Conservation (phyloP, 2,113 vertebrate species). For the Entelurus aequoreus region DNA sequence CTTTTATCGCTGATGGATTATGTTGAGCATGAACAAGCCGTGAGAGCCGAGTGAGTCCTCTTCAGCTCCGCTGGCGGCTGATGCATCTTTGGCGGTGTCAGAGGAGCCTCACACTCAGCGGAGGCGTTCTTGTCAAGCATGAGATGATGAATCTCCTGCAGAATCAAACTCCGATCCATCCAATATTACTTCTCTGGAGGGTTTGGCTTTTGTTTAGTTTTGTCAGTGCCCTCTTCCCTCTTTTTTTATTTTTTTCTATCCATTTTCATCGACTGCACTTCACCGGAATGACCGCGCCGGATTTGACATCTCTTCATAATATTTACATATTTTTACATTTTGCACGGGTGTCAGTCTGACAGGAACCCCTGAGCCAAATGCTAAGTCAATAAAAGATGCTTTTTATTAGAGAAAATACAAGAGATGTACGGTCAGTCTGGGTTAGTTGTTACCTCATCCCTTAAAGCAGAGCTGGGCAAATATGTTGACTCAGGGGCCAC, state of each 20-base stretch:
- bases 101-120: conserved; percentile 21
- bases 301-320: conserved; percentile 31
- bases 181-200: no score
- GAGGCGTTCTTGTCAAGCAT: conserved; percentile 24
- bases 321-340: conserved; percentile 56
- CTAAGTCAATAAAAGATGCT: conserved; percentile 21
- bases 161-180: no score
- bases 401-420: conserved; percentile 13
- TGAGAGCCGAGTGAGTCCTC: neutral
- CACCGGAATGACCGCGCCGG: conserved; percentile 16
- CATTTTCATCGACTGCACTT: conserved; percentile 8
- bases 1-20: no score
- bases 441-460: no score
- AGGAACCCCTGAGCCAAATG: conserved; percentile 19
- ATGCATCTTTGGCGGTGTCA: conserved; percentile 43
- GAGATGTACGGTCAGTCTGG: no score
- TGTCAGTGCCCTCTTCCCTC: conserved; percentile 3
- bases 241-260: neutral
- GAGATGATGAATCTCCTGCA: neutral
- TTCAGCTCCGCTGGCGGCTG: conserved; percentile 16
- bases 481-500: no score
- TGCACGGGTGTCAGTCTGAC: neutral
- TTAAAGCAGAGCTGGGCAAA: no score
- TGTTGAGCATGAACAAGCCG: no score
- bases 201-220: conserved; percentile 31